A percentile compares a stretch with the other conserved stretches of the same genome.
Evolutionary conservation across 1,140 invertebrate genomes (phyloP).

Genomic region (Drosophila chauvacae): DNA sequence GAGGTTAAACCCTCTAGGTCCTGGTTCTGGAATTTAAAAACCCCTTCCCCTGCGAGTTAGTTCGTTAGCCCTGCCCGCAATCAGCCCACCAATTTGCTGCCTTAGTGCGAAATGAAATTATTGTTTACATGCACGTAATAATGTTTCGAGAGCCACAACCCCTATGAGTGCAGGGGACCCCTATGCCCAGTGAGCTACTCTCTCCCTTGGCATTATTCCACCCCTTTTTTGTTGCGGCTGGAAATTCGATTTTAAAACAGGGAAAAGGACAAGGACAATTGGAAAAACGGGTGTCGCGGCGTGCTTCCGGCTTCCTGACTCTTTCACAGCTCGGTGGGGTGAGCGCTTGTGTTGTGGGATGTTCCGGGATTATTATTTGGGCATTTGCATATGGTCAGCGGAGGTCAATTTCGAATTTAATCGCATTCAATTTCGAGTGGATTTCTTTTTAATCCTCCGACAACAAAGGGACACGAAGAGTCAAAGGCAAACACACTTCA

Average conservation of each 20-base stretch:
- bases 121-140: constrained; percentile 83
- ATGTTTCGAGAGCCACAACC: constrained; percentile 57
- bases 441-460: constrained; percentile 75
- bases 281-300: constrained; percentile 12
- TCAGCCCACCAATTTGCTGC: constrained; percentile 82
- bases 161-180: constrained; percentile 17
- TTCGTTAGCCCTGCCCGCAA: constrained; percentile 74
- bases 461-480: constrained; percentile 43
- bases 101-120: constrained; percentile 83
- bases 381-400: constrained; percentile 72
- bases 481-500: constrained; percentile 45
- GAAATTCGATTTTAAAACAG: constrained; percentile 77
- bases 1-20: no score
- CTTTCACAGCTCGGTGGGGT: constrained; percentile 67
- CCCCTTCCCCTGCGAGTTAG: not conserved
- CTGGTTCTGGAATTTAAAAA: not conserved
- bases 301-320: constrained; percentile 51
- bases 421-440: constrained; percentile 82
- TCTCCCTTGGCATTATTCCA: constrained; percentile 12
- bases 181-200: constrained; percentile 39
- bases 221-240: constrained; percentile 37
- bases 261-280: constrained; percentile 54
- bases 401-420: constrained; percentile 79
- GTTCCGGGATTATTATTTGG: constrained; percentile 15
- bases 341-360: not conserved